Conservation (phyloP, 2,113 vertebrate genomes). For the Coracopsis vasa region DNA sequence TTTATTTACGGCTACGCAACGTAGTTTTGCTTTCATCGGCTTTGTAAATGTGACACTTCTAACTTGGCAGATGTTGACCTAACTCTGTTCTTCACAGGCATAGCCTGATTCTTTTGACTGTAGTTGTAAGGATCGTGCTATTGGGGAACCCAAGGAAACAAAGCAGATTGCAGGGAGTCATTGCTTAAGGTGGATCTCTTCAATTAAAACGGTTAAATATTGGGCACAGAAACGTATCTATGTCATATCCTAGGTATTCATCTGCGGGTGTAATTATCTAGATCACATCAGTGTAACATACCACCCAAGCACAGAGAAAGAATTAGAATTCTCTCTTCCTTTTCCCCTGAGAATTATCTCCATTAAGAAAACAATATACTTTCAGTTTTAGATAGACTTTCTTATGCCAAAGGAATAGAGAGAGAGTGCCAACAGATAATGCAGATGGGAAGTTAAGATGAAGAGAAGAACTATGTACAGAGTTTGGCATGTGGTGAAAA, state of each 20-base stretch:
- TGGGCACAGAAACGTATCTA: neutral
- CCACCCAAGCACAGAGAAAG: neutral
- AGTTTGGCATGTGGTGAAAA: neutral
- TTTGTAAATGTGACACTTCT: neutral
- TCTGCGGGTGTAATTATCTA: neutral
- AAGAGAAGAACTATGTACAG: neutral
- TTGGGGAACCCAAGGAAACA: neutral
- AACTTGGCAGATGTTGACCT: slow-evolving; percentile 34
- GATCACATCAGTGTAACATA: neutral
- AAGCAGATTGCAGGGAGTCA: neutral
- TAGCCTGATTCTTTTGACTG: neutral
- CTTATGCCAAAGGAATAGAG: neutral
- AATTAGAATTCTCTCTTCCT: neutral
- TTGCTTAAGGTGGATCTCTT: neutral
- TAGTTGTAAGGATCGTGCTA: neutral
- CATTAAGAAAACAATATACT: neutral
- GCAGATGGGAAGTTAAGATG: slow-evolving; percentile 14
- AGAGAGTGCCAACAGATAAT: neutral
- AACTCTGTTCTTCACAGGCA: neutral
- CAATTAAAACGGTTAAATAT: neutral
- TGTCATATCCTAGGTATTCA: neutral
- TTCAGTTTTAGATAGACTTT: neutral
- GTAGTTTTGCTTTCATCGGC: neutral
- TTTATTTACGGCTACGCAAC: slow-evolving; percentile 11
- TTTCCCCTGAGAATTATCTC: slow-evolving; percentile 1